These are phyloP conservation scores for Dexiosoma caninum DNA, from an alignment of 2,888 invertebrate genomes.

Conservation along the genomic window DNA sequence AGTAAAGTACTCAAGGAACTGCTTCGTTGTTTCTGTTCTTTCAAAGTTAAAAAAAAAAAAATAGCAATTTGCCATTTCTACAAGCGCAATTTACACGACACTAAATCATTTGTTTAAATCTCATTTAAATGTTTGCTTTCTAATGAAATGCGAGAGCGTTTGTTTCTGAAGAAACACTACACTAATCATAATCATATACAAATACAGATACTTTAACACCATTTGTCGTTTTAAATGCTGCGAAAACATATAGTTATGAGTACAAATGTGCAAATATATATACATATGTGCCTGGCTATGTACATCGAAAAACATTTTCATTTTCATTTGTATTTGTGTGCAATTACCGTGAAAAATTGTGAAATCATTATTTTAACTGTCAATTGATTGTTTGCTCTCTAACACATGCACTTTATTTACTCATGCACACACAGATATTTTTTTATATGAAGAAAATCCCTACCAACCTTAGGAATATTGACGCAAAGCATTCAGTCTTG, in stretches of 20 bases:
- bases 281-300: background rate
- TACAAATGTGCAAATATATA: no score
- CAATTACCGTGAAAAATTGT: conserved; percentile 54
- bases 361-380: conserved; percentile 57
- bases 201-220: background rate
- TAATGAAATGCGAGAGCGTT: conserved; percentile 26
- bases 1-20: no score
- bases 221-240: background rate
- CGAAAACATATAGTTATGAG: background rate
- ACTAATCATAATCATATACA: background rate
- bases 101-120: conserved; percentile 42
- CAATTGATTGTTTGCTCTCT: conserved; percentile 52
- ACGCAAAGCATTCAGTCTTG: no score
- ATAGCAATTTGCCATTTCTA: conserved; percentile 2
- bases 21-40: no score
- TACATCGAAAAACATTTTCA: background rate
- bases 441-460: no score
- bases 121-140: conserved; percentile 48
- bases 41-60: no score
- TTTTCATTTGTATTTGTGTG: conserved; percentile 25
- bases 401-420: conserved; percentile 11
- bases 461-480: no score
- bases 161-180: background rate
- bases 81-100: conserved; percentile 7
- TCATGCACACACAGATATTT: background rate